phyloP scores from a whole-genome alignment of 2,888 invertebrate species.

The Caenorhabditis japonica region DNA sequence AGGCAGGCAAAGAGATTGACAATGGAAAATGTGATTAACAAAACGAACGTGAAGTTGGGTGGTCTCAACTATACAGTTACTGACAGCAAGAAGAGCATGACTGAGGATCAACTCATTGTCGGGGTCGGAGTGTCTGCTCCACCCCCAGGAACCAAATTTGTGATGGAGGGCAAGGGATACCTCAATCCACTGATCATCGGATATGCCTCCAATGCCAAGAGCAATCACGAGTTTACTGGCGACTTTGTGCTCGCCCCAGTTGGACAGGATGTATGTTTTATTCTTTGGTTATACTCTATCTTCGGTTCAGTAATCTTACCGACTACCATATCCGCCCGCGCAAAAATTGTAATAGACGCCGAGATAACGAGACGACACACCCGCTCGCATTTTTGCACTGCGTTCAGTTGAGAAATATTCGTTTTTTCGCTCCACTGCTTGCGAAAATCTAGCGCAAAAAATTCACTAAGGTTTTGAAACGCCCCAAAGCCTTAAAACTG shows the following conservation, averaged over 20 bases:
- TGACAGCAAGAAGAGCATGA: constrained; percentile 15
- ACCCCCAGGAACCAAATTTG: constrained; percentile 26
- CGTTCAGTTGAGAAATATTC: no score
- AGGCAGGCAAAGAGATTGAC: constrained; percentile 48
- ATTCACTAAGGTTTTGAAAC: no score
- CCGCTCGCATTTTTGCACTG: no score
- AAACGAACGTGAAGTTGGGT: constrained; percentile 69
- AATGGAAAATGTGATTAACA: constrained; percentile 68
- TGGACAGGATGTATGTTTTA: constrained; percentile 25
- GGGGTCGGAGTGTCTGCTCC: constrained; percentile 26
- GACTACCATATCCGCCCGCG: no score
- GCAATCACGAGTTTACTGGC: constrained; percentile 60
- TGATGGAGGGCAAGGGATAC: constrained; percentile 8
- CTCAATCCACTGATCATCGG: constrained; percentile 19
- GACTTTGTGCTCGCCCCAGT: constrained; percentile 48
- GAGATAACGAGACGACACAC: no score
- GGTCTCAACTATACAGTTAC: constrained; percentile 65
- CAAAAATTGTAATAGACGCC: no score
- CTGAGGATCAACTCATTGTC: constrained; percentile 44
- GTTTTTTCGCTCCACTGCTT: no score
- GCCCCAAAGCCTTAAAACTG: no score
- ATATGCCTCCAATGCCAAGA: constrained; percentile 62
- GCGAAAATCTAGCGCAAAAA: no score
- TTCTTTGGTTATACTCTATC: no score
- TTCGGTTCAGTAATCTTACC: no score